Evolutionary conservation across 2,797 vertebrate species (phyloP).

Genomic region (Euthynnus affinis): DNA sequence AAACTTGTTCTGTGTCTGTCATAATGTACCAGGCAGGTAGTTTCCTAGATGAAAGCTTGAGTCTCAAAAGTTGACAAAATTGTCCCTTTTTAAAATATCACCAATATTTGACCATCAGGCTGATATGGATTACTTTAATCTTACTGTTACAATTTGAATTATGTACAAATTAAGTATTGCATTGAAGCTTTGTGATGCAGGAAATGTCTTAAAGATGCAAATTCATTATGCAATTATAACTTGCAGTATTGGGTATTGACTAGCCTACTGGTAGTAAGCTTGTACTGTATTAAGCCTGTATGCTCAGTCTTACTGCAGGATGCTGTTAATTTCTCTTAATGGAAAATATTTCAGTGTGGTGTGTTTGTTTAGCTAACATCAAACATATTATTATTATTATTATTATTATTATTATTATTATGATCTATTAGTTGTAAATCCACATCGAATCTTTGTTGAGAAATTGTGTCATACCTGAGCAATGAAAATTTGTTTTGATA

Average conservation of each 20-base stretch:
- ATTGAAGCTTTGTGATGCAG: slow-evolving; percentile 32
- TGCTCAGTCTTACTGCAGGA: slow-evolving; percentile 17
- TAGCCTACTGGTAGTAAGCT: slow-evolving; percentile 1
- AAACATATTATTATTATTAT: background rate
- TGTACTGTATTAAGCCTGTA: slow-evolving; percentile 16
- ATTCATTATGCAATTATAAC: slow-evolving; percentile 51
- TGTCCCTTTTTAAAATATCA: slow-evolving; percentile 38
- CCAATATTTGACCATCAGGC: slow-evolving; percentile 14
- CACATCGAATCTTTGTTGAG: slow-evolving; percentile 43
- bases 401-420: too few species aligned
- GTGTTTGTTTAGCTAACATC: slow-evolving; percentile 23
- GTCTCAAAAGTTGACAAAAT: slow-evolving; percentile 23
- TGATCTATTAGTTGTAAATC: slow-evolving; percentile 41
- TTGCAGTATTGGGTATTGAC: slow-evolving; percentile 34
- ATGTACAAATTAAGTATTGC: background rate
- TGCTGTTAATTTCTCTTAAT: slow-evolving; percentile 5
- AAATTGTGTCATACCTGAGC: slow-evolving; percentile 41
- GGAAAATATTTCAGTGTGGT: slow-evolving; percentile 21
- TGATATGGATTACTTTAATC: background rate
- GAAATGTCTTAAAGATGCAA: slow-evolving; percentile 27
- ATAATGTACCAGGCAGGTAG: slow-evolving; percentile 20
- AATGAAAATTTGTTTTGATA: slow-evolving; percentile 71
- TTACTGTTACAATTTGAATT: slow-evolving; percentile 6
- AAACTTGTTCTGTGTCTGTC: slow-evolving; percentile 18
- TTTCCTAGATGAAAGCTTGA: slow-evolving; percentile 25